Percentiles rank a stretch among this genome's conserved stretches.
These are phyloP conservation scores for Mesoclemmys tuberculata DNA, from an alignment of 2,113 vertebrate species.

Conservation along the genomic window DNA sequence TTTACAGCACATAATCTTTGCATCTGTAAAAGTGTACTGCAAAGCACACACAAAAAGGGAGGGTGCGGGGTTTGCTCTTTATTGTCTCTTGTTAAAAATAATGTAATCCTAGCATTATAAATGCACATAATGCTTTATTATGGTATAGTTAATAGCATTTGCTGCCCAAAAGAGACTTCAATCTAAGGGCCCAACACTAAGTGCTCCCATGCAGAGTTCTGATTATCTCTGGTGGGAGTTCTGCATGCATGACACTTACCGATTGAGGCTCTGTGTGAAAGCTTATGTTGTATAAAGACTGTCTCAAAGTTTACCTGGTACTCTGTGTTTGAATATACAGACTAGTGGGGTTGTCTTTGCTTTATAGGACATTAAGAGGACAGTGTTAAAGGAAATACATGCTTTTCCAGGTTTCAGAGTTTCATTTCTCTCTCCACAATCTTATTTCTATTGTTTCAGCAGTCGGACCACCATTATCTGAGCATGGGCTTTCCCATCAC, in stretches of 20 bases:
- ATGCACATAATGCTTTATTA: not conserved
- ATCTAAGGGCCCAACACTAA: not conserved
- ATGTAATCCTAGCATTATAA: not conserved
- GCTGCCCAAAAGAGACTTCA: not conserved
- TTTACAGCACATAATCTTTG: not conserved
- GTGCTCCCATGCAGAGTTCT: too few species aligned
- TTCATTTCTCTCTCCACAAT: not conserved
- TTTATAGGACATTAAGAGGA: not conserved
- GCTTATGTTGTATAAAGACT: not conserved
- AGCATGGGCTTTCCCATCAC: not conserved
- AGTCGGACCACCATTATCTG: not conserved
- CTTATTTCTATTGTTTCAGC: not conserved
- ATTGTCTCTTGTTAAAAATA: not conserved
- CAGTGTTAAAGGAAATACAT: not conserved
- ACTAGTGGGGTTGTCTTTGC: not conserved
- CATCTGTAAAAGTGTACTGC: not conserved
- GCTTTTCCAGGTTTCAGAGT: not conserved
- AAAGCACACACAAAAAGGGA: not conserved
- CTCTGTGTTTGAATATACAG: not conserved
- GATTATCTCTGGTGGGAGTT: not conserved
- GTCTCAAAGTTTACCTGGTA: not conserved
- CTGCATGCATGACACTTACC: not conserved
- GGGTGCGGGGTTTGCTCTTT: not conserved
- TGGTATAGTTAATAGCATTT: not conserved
- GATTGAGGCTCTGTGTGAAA: not conserved